phyloP scores from a whole-genome alignment of 2,113 vertebrate genomes.

The Rhineura floridana region DNA sequence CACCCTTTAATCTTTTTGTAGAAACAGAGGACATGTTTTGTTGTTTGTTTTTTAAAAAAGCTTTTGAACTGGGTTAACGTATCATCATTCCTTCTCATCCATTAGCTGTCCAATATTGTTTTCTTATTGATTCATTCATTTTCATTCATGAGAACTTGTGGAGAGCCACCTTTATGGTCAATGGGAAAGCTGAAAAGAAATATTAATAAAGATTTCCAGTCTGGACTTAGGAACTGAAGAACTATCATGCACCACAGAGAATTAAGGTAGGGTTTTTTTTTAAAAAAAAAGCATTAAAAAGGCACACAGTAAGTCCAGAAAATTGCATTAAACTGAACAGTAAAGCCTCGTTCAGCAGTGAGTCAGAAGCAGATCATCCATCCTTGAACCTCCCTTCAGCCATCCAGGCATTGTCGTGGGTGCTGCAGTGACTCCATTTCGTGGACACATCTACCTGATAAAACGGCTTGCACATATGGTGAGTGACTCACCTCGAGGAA shows the following conservation, averaged over 20 bases:
- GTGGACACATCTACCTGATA: conserved; percentile 8
- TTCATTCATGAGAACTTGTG: background rate
- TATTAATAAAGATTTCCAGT: background rate
- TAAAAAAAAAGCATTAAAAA: background rate
- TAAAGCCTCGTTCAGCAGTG: background rate
- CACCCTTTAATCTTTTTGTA: too few species aligned
- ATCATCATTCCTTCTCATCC: background rate
- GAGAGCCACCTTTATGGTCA: background rate
- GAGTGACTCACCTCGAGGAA: conserved; percentile 29
- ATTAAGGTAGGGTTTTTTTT: background rate
- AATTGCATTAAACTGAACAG: background rate
- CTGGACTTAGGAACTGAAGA: background rate
- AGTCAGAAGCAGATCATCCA: background rate
- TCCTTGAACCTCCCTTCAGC: fast-evolving
- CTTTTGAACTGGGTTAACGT: background rate
- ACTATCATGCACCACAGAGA: background rate
- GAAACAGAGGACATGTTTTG: too few species aligned
- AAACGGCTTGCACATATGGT: conserved; percentile 31
- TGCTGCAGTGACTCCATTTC: background rate
- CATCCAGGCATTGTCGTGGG: background rate
- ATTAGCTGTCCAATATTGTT: background rate
- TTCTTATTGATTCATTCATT: background rate
- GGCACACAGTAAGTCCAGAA: background rate
- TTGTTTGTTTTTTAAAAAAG: too few species aligned
- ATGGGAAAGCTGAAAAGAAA: background rate